A percentile compares a stretch with the other conserved stretches of the same genome.
Evolutionary conservation across 1,140 invertebrate species (phyloP).

Genomic region (Piezodorus guildinii): DNA sequence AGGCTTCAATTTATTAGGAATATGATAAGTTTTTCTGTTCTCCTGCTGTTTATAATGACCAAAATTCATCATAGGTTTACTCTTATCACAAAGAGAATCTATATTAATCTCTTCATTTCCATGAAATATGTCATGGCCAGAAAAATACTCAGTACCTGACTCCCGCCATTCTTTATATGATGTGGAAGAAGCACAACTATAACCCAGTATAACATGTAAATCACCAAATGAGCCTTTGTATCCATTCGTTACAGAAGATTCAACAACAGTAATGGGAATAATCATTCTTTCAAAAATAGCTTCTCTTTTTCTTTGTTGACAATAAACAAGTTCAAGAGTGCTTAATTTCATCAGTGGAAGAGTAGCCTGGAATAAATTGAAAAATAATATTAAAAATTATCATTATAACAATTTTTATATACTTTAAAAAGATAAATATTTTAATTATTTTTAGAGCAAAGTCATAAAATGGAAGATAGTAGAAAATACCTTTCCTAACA

Average conservation of each 20-base stretch:
- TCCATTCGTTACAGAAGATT: neutral
- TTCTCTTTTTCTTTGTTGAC: neutral
- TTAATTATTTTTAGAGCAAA: no score
- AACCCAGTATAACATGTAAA: conserved; percentile 3
- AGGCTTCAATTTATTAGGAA: no score
- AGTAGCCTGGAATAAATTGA: conserved; percentile 12
- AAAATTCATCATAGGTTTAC: no score
- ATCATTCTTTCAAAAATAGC: conserved; percentile 6
- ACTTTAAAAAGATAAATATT: no score
- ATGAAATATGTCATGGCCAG: neutral
- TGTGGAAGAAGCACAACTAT: neutral
- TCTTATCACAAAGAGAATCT: no score
- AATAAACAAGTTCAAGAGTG: neutral
- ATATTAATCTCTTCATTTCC: neutral
- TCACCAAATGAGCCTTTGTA: neutral
- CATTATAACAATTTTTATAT: neutral
- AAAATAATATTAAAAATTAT: neutral
- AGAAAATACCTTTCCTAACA: neutral
- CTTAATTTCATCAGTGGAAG: conserved; percentile 1
- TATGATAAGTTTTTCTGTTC: no score
- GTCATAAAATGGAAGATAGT: no score
- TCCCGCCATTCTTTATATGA: conserved; percentile 5
- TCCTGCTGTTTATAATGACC: no score
- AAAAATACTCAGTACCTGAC: neutral
- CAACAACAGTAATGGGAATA: conserved; percentile 6